These are phyloP conservation scores for Ophion ellenae DNA, from an alignment of 2,888 invertebrate genomes.

Conservation along the genomic window DNA sequence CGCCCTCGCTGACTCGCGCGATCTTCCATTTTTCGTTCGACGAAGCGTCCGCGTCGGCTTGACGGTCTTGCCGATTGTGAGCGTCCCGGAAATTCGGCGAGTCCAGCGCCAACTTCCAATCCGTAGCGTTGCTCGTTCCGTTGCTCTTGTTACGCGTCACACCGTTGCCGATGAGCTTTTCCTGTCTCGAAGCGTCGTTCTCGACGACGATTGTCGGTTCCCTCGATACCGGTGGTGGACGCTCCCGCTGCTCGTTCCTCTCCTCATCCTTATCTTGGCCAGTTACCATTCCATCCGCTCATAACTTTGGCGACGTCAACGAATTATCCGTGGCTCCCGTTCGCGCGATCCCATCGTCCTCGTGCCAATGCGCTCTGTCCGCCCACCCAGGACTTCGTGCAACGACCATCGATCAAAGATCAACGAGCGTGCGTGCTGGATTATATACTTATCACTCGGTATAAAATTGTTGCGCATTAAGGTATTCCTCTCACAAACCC, in stretches of 20 bases:
- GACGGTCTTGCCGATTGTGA: background rate
- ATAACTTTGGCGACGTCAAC: constrained; percentile 44
- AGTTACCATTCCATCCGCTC: constrained; percentile 69
- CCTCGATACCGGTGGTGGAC: background rate
- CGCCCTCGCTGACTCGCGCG: constrained; percentile 71
- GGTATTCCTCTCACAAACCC: no score
- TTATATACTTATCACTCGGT: background rate
- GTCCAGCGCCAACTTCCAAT: constrained; percentile 14
- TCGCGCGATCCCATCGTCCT: constrained; percentile 5
- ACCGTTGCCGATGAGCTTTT: constrained; percentile 5
- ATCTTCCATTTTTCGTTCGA: constrained; percentile 43
- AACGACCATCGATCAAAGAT: background rate
- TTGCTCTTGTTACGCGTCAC: background rate
- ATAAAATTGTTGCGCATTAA: background rate
- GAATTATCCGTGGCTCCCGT: background rate
- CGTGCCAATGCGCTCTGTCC: background rate
- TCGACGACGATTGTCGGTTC: constrained; percentile 3
- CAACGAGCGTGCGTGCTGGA: background rate
- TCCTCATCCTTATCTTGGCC: constrained; percentile 57
- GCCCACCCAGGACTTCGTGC: background rate
- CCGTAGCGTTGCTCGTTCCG: background rate
- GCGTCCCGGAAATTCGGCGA: background rate
- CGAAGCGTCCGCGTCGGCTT: background rate
- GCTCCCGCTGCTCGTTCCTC: constrained; percentile 39
- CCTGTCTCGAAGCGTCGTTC: constrained; percentile 30